Evolutionary conservation across 2,888 invertebrate genomes (phyloP), one percentile per base, ranked within the genome.

Genomic region (Rotaria magnacalcarata): DNA sequence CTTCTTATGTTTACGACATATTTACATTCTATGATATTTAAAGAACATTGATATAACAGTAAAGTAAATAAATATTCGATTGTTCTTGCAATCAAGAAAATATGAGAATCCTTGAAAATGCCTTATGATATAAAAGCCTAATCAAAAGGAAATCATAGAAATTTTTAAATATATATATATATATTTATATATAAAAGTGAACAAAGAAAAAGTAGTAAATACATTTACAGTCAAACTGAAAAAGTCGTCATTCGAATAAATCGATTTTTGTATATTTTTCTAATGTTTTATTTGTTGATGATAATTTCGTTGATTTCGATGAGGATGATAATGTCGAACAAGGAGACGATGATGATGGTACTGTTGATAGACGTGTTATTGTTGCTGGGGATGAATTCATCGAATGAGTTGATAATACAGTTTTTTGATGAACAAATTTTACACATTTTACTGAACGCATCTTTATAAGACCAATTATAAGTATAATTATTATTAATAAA

Each of bases 181-280:
- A 21, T 54, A 54, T 54, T 21, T 54, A 21, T 21, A 54, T 54
- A 54, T 11, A 54, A 54, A 16, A 54, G 16, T 16, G 6, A 56
- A 56, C 24, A 7, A 56, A 8, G 24, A 24, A 56, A 24, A 52
- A 14, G 16, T 16, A 14, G 16, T 3, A 16, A 52, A 52, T 3
- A 24, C 10, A 24, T 67, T 67, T 67, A 41, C 34, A 67, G 6
- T 14, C 10, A 27, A 34, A 67, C 14, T 67, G 34, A 47, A n/a
- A 21, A n/a, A n/a, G 10, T 67, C 7, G n/a, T 47, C n/a, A 43
- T 43, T 80, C 80, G 16, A 47, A 47, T 47, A 80, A 5, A 47
- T 80, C 24, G 47, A 80, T n/a, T 47, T 80, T 80, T 14, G 80
- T 80, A 47, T 80, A 80, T 80, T 80, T 80, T 43, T 80, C 80